These are phyloP conservation scores for Crossocerus cetratus DNA, from an alignment of 2,888 invertebrate species.

Conservation along the genomic window DNA sequence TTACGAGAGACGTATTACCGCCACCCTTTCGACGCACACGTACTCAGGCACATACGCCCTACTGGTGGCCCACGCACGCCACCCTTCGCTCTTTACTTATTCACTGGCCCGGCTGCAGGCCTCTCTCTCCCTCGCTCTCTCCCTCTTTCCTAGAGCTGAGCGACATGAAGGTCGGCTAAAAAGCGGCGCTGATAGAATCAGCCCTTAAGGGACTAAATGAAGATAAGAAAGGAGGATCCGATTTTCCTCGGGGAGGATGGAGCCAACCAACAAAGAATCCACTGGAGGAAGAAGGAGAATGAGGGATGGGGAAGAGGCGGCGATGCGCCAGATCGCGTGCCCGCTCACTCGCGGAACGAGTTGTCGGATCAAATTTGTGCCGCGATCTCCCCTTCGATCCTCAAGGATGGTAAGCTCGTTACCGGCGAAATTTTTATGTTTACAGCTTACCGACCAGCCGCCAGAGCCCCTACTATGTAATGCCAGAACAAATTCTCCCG, in stretches of 20 bases:
- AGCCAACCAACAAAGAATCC: too few species aligned
- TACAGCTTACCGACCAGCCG: too few species aligned
- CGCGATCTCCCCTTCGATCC: not conserved
- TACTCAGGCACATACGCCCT: too few species aligned
- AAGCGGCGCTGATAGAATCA: constrained; percentile 30
- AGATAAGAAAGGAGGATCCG: constrained; percentile 14
- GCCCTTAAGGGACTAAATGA: constrained; percentile 17
- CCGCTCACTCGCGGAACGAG: constrained; percentile 1
- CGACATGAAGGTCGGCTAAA: constrained; percentile 12
- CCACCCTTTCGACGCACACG: not conserved
- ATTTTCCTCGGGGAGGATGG: constrained; percentile 2
- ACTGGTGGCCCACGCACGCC: too few species aligned
- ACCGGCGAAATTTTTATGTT: too few species aligned
- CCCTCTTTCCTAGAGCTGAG: not conserved
- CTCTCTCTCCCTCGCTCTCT: not conserved
- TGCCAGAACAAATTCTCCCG: too few species aligned
- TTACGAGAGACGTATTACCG: constrained; percentile 41
- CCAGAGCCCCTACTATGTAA: too few species aligned
- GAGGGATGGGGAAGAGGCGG: not conserved
- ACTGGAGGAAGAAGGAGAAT: not conserved
- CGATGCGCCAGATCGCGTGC: too few species aligned
- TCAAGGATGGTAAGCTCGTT: not conserved
- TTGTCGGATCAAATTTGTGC: not conserved
- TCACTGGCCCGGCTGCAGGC: not conserved
- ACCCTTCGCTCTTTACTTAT: not conserved